Evolutionary conservation across 2,113 vertebrate genomes (phyloP).

Genomic region (Microcebus griseorufus): DNA sequence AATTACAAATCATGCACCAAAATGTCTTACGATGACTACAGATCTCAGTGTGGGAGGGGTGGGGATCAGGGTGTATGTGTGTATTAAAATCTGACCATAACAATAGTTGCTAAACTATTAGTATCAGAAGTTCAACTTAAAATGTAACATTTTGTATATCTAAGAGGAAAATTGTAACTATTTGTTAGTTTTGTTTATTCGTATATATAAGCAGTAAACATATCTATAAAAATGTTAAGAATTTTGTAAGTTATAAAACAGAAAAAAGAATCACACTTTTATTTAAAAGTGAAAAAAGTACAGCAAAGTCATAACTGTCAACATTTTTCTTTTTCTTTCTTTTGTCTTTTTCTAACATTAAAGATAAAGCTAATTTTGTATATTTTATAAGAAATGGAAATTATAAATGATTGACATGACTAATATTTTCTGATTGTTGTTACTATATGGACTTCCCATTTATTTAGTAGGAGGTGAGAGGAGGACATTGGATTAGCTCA

Average conservation of each 20-base stretch:
- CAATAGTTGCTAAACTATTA: neutral
- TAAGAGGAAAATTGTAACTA: neutral
- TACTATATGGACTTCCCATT: neutral
- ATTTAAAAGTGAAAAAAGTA: neutral
- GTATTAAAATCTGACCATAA: neutral
- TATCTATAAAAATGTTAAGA: neutral
- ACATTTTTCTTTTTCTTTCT: slow-evolving; percentile 1
- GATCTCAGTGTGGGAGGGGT: neutral
- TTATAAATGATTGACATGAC: neutral
- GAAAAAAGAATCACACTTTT: neutral
- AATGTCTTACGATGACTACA: neutral
- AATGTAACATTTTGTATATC: neutral
- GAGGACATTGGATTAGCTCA: neutral
- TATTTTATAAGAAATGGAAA: neutral
- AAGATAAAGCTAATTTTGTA: neutral
- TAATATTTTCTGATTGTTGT: slow-evolving; percentile 10
- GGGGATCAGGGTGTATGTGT: neutral
- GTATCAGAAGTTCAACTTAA: neutral
- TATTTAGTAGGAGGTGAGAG: neutral
- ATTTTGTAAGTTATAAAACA: neutral
- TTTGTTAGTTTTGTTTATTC: neutral
- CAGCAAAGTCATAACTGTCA: neutral
- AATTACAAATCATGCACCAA: neutral
- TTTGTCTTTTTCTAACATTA: neutral
- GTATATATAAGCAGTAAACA: neutral